These are phyloP conservation scores for Protula sp. DNA, from an alignment of 2,888 invertebrate genomes.

Conservation along the genomic window DNA sequence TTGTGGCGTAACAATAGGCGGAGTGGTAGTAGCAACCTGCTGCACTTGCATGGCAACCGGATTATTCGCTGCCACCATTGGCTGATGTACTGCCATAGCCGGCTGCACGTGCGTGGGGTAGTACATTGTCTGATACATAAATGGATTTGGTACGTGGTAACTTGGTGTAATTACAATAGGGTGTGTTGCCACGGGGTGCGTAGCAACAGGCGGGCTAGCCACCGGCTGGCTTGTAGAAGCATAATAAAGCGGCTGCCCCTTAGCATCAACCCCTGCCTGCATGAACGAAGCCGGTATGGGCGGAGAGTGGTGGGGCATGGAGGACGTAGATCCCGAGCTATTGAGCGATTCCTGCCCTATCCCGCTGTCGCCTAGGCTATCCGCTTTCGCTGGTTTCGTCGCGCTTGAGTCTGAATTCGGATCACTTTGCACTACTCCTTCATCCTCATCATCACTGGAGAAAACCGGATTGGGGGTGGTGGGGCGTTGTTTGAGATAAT, in stretches of 20 bases:
- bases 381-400: neutral
- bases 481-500: neutral
- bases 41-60: neutral
- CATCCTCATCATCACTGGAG: neutral
- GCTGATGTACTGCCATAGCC: neutral
- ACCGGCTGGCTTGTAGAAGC: neutral
- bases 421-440: neutral
- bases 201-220: neutral
- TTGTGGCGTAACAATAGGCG: no score
- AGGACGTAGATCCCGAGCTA: neutral
- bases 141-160: neutral
- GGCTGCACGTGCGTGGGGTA: neutral
- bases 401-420: neutral
- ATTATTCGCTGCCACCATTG: neutral
- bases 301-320: neutral
- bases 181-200: neutral
- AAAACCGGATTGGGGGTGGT: neutral
- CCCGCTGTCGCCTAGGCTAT: neutral
- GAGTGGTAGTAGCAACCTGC: no score
- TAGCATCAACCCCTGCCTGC: neutral
- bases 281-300: neutral
- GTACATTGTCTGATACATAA: neutral
- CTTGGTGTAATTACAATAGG: neutral
- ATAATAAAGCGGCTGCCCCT: neutral
- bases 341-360: neutral